Base-by-base conservation (phyloP, 2,888 invertebrate species). In the Ochropleura plecta region DNA sequence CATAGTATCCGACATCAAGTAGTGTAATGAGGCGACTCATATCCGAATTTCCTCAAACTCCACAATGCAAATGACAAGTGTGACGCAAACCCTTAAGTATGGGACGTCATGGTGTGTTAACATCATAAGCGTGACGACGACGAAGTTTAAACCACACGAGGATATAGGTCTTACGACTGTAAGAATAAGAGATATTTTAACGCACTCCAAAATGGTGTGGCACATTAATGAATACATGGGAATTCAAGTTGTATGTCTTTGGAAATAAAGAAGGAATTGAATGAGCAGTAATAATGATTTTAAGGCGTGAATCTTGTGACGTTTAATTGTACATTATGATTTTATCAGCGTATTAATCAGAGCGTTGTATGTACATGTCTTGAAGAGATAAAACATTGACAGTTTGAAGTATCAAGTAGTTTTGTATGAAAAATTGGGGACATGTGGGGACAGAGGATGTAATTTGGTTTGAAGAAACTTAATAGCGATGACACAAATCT, bases 41-140 rank as follows among this genome's bases (percentile, higher is more conserved):
- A 76, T 74, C 76, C 81, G 59, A 85, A 81, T 81, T 80, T 73
- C 76, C 77, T 79, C 73, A 73, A 81, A 77, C 78, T 76, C 74
- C 78, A 83, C 82, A 85, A 86, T 82, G 75, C 83, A 83, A 83
- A 87, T 81, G 82, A 83, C 83, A 76, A 69, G 40, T 53, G 68
- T 87, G 87, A 78, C 55, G 87, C 79, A 87, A 87, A 55, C 46
- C 60, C 20, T 89, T 76, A 87, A 91, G 86, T 83, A 86, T 88
- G 83, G 83, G 86, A 90, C 87, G 88, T 87, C 84, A 90, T 88
- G 89, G 88, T 89, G 86, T 9, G 66, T 89, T 86, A 79, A 78
- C 89, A 87, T 85, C 85, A 87, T 83, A 85, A 89, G 86, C 84
- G 90, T 90, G 83, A 88, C 87, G 88, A 88, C 87, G 88, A 84